These are phyloP conservation scores for Oxyruncus cristatus DNA, from an alignment of 2,113 vertebrate species.

Conservation along the genomic window DNA sequence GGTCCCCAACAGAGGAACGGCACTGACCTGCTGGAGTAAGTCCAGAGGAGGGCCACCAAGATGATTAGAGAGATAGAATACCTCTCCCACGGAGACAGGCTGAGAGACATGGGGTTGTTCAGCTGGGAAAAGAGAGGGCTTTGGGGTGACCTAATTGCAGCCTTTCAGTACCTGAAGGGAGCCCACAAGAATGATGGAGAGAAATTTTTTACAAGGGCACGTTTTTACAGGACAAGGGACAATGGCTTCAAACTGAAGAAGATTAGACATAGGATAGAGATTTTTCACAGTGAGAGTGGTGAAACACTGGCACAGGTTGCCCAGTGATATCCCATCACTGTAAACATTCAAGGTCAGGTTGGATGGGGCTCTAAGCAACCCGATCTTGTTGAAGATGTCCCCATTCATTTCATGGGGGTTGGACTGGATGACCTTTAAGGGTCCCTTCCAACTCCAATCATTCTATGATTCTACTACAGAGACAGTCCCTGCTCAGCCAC, in stretches of 20 bases:
- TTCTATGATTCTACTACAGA: background rate
- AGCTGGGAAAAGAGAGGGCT: background rate
- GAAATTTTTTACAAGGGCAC: background rate
- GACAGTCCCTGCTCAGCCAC: background rate
- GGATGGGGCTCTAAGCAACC: background rate
- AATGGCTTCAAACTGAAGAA: background rate
- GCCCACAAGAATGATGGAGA: background rate
- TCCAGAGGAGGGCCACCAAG: background rate
- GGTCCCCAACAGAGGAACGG: background rate
- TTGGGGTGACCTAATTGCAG: background rate
- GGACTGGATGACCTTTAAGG: background rate
- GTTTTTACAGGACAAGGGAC: background rate
- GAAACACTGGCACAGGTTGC: background rate
- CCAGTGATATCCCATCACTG: background rate
- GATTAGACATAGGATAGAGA: background rate
- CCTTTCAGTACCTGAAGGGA: background rate
- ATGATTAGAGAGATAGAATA: background rate
- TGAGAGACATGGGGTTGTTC: background rate
- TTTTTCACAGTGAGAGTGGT: background rate
- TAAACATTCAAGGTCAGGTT: background rate
- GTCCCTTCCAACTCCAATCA: background rate
- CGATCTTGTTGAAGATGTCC: background rate
- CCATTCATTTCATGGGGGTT: background rate
- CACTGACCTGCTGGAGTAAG: background rate
- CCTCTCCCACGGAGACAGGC: background rate